These are phyloP conservation scores for Venusia cambrica DNA, from an alignment of 2,888 invertebrate genomes.

Conservation along the genomic window DNA sequence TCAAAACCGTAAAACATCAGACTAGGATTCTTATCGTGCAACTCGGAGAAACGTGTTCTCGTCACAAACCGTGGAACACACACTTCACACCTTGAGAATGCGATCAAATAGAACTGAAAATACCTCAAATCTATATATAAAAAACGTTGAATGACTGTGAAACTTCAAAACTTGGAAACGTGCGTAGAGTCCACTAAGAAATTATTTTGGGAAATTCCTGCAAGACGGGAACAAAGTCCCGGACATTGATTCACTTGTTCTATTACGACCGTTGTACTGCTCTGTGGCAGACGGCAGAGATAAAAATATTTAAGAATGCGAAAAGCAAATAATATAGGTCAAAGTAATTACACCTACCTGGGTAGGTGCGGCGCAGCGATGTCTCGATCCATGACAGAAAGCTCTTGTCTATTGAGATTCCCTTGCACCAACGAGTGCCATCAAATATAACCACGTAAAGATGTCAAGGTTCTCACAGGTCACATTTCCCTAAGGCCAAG, in stretches of 20 bases:
- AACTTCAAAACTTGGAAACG: conserved; percentile 12
- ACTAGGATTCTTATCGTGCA: too few relatives aligned
- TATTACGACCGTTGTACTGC: too few relatives aligned
- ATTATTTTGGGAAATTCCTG: too few relatives aligned
- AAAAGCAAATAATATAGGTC: conserved; percentile 22
- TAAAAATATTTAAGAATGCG: conserved; percentile 25
- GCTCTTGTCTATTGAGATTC: conserved; percentile 27
- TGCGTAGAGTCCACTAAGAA: conserved; percentile 25
- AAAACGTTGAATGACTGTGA: conserved; percentile 14
- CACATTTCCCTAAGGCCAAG: conserved; percentile 33
- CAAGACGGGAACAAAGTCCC: too few relatives aligned
- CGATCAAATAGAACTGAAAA: conserved; percentile 2
- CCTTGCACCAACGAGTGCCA: conserved; percentile 41
- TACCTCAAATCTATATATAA: conserved; percentile 8
- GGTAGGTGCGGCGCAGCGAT: conserved; percentile 13
- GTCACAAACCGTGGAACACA: conserved; percentile 5
- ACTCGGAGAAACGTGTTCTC: conserved; percentile 1
- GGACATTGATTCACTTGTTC: too few relatives aligned
- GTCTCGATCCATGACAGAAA: conserved; percentile 14
- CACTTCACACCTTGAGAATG: conserved; percentile 2
- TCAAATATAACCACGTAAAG: conserved; percentile 54
- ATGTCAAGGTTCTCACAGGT: conserved; percentile 53
- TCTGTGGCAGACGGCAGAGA: too few relatives aligned
- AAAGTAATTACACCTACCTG: conserved; percentile 19
- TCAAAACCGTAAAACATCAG: too few relatives aligned